Conservation (phyloP, 2,797 vertebrate species). For the Gymnothorax javanicus region DNA sequence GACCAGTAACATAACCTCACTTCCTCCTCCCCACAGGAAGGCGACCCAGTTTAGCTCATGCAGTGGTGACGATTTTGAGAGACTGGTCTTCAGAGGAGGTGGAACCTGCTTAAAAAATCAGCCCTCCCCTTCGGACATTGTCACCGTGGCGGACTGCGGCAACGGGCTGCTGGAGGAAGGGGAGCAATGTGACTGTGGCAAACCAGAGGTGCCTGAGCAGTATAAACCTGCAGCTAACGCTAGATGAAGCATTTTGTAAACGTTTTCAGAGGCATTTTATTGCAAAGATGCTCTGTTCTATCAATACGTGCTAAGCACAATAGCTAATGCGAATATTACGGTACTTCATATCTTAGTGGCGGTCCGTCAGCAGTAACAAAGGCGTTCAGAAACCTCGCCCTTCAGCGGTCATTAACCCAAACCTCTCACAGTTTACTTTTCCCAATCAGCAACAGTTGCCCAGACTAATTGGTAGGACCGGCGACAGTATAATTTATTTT, state of each 20-base stretch:
- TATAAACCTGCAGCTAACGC: not conserved
- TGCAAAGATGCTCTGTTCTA: not conserved
- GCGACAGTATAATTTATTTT: no score
- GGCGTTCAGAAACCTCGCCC: no score
- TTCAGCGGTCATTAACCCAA: no score
- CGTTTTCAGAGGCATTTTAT: not conserved
- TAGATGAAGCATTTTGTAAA: not conserved
- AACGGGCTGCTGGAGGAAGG: slow-evolving; percentile 77
- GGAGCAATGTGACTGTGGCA: slow-evolving; percentile 89
- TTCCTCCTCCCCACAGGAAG: slow-evolving; percentile 63
- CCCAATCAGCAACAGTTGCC: no score
- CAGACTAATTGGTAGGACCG: no score
- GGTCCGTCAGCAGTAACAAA: no score
- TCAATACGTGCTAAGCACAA: not conserved
- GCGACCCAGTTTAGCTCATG: slow-evolving; percentile 78
- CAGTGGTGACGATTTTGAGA: slow-evolving; percentile 78
- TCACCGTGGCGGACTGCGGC: slow-evolving; percentile 75
- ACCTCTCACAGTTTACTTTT: no score
- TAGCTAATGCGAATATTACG: not conserved
- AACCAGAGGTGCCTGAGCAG: slow-evolving; percentile 68
- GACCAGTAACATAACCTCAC: not conserved
- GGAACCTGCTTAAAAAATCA: slow-evolving; percentile 82
- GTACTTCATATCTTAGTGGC: not conserved
- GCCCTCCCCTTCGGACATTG: slow-evolving; percentile 65
- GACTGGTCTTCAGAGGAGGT: slow-evolving; percentile 70